These are phyloP conservation scores for Chroicocephalus ridibundus DNA, from an alignment of 2,113 vertebrate species.

Conservation along the genomic window DNA sequence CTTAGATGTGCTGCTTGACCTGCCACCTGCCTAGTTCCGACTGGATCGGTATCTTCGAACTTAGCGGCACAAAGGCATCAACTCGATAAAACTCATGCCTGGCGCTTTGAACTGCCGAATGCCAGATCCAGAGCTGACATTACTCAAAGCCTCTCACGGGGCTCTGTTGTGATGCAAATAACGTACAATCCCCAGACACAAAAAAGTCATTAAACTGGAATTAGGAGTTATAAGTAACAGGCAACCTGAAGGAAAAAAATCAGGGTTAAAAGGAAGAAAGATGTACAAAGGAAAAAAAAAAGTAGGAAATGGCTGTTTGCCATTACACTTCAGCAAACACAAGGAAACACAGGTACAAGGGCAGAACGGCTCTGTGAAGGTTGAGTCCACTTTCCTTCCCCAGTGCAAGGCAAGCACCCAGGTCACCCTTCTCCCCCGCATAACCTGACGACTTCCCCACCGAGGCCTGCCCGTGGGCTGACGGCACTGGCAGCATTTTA, in stretches of 20 bases:
- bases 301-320: neutral
- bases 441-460: fast-evolving
- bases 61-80: neutral
- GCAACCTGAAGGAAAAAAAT: neutral
- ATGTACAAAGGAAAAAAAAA: neutral
- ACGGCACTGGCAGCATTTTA: neutral
- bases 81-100: neutral
- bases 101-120: neutral
- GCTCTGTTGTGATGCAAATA: constrained; percentile 36
- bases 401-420: fast-evolving
- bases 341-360: neutral
- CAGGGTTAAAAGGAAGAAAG: neutral
- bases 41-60: neutral
- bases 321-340: neutral
- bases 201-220: constrained; percentile 38
- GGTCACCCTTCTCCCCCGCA: fast-evolving
- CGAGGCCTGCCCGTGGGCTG: neutral
- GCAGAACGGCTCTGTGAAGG: fast-evolving
- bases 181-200: neutral
- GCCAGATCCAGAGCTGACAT: neutral
- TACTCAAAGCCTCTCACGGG: neutral
- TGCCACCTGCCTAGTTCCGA: neutral
- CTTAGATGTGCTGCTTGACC: neutral
- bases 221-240: neutral
- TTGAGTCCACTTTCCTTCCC: neutral